Base-by-base conservation (phyloP, 2,797 vertebrate species). In the Knipowitschia caucasica region DNA sequence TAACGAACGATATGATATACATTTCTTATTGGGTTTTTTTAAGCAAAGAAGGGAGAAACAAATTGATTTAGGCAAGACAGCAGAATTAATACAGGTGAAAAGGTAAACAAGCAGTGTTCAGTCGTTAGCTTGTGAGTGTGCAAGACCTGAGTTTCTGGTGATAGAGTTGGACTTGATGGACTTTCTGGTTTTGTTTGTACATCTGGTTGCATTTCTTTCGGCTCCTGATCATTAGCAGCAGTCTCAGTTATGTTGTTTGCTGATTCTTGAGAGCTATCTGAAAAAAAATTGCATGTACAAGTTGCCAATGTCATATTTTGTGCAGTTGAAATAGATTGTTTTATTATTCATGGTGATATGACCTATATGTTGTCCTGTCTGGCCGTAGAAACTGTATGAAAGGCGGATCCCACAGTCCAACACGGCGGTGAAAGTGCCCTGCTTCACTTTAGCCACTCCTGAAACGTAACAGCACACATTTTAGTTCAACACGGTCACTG, bases 331-430 rank as follows among this genome's bases (percentile, higher is more conserved):
- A 9, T 18, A 18, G 11, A 10, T 25, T 21, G 17, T 15, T n/a
- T n/a, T 1, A 24, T 4, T 26, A 7, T 18, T 39, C 44, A 47
- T 18, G 7, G 5, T n/a, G 20, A 17, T n/a, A n/a, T n/a, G n/a
- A 86, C 86, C 81, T 77, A 7, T 65, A 47, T 1, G 4, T 72
- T 82, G 55, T 71, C 73, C 81, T 0, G 64, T 68, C 4, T 89
- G 77, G 36, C 91, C 92, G 0, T 91, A 91, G 74, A 81, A 92
- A 71, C 92, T 94, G 75, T 94, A 88, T 1, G 95, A 94, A 40
- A 99, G 87, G 56, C 85, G 91, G 64, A 98, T 90, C 76, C 93
- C 93, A 71, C 84, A 94, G 66, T 89, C 77, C 45, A 99, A 86
- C 33, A 90, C 81, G 52, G 93, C 94, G 44, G 92, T 90, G 80